Evolutionary conservation across 2,797 vertebrate genomes (phyloP).

Genomic region (Semaprochilodus insignis): DNA sequence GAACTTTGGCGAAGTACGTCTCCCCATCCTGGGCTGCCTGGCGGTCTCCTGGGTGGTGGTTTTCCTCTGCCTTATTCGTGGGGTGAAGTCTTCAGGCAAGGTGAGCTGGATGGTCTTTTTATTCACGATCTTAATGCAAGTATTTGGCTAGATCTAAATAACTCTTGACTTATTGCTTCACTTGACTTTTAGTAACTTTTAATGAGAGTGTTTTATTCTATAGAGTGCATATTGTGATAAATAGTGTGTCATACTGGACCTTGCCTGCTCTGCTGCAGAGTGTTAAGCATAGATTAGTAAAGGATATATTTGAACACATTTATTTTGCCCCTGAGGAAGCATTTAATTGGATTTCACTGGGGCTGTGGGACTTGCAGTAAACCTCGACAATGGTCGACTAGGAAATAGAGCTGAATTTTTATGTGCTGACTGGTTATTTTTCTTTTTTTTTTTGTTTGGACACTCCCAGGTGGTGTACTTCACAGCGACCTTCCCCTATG

Average conservation of each 20-base stretch:
- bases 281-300: not conserved
- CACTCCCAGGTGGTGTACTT: constrained; percentile 94
- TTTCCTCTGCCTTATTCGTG: constrained; percentile 97
- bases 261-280: not conserved
- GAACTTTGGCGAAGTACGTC: constrained; percentile 91
- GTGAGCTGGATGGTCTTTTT: constrained; percentile 70
- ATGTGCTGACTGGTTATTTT: constrained; percentile 5
- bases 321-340: not conserved
- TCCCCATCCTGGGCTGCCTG: constrained; percentile 94
- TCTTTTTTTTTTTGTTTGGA: not conserved
- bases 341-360: not conserved
- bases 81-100: constrained; percentile 98
- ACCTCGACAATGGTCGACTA: not conserved
- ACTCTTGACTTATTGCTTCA: no score
- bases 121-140: not conserved
- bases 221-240: no score
- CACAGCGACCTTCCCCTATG: constrained; percentile 96
- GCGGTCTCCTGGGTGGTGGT: constrained; percentile 94
- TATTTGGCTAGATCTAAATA: not conserved
- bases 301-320: not conserved
- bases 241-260: not conserved
- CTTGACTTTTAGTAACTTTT: not conserved
- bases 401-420: not conserved
- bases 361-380: not conserved
- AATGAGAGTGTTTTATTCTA: not conserved